Conservation (phyloP, 2,797 vertebrate genomes). For the Paedocypris micromegethes region DNA sequence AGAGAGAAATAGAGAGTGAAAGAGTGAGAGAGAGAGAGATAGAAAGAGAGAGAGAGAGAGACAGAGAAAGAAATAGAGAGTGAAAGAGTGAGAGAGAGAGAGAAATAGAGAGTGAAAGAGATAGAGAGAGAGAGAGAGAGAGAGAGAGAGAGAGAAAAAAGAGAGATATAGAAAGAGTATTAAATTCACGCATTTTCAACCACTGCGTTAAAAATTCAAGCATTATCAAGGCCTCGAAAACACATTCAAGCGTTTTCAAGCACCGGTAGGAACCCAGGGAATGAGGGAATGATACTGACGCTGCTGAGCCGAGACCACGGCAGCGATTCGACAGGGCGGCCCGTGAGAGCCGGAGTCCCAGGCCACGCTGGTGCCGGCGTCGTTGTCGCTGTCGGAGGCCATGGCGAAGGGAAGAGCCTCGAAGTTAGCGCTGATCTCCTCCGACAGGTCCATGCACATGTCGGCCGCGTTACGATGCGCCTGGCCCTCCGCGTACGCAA, state of each 20-base stretch:
- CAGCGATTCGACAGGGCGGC: constrained; percentile 91
- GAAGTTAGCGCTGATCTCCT: constrained; percentile 99
- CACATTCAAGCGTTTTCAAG: background rate
- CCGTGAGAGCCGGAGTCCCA: constrained; percentile 92
- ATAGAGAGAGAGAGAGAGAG: too few species aligned
- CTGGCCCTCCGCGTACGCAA: constrained; percentile 92
- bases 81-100: too few species aligned
- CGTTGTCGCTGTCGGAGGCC: constrained; percentile 97
- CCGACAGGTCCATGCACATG: constrained; percentile 90
- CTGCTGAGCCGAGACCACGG: constrained; percentile 84
- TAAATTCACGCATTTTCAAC: too few species aligned
- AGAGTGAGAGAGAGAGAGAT: too few species aligned
- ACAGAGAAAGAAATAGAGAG: too few species aligned
- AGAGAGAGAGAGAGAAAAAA: too few species aligned
- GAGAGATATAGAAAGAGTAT: too few species aligned
- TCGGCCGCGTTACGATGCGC: constrained; percentile 95
- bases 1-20: too few species aligned
- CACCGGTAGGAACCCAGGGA: background rate
- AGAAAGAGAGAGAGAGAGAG: too few species aligned
- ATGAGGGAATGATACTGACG: constrained; percentile 67
- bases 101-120: too few species aligned
- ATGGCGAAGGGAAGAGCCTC: constrained; percentile 96
- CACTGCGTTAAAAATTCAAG: too few species aligned
- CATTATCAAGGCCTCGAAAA: too few species aligned
- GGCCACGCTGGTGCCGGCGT: constrained; percentile 91